These are phyloP conservation scores for Heteromurus nitidus DNA, from an alignment of 2,888 invertebrate genomes.

Conservation along the genomic window DNA sequence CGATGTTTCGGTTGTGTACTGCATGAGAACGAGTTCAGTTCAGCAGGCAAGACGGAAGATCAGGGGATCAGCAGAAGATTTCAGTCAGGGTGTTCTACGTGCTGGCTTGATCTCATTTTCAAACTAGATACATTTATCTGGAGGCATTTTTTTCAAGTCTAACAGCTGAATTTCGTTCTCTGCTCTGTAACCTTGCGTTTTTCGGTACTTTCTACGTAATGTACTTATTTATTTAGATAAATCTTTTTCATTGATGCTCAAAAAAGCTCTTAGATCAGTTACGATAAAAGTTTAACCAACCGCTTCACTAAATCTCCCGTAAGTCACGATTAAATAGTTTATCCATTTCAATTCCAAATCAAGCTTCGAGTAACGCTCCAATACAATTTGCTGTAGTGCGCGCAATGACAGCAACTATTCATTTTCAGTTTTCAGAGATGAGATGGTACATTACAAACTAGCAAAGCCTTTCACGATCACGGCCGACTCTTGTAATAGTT, in stretches of 20 bases:
- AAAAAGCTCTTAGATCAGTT: too few species aligned
- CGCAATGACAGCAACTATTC: background rate
- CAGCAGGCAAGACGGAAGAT: background rate
- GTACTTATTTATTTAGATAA: slow-evolving; percentile 8
- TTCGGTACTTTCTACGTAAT: too few species aligned
- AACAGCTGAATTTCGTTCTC: too few species aligned
- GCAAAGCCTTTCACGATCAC: too few species aligned
- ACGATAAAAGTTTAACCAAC: too few species aligned
- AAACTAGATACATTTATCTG: background rate
- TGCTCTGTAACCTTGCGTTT: too few species aligned
- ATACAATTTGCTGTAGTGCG: too few species aligned
- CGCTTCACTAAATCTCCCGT: background rate
- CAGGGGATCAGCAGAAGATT: slow-evolving; percentile 2
- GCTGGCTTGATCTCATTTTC: background rate
- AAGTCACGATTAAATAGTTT: background rate
- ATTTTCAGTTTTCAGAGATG: slow-evolving; percentile 6
- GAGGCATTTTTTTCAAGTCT: background rate
- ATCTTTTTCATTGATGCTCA: background rate
- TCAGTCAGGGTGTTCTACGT: background rate
- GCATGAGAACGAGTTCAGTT: slow-evolving; percentile 9
- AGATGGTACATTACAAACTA: too few species aligned
- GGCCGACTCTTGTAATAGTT: too few species aligned
- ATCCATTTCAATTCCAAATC: background rate
- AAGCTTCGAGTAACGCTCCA: too few species aligned
- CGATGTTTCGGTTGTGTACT: background rate